A percentile compares a stretch with the other conserved stretches of the same genome.
phyloP scores from a whole-genome alignment of 1,140 invertebrate species.

The Cephus cinctus region DNA sequence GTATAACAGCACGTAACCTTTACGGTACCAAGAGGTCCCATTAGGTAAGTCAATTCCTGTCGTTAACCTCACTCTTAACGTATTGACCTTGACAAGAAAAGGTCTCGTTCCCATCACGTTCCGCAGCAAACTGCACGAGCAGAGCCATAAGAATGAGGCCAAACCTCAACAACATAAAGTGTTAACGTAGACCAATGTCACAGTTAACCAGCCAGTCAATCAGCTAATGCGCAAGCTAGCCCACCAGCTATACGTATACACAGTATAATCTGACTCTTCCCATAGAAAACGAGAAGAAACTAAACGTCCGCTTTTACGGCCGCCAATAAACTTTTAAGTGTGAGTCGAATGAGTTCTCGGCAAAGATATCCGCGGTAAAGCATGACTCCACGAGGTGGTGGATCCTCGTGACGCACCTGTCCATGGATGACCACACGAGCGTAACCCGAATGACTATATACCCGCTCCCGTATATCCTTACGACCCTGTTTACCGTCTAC shows the following conservation, averaged over 20 bases:
- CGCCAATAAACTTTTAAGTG: constrained; percentile 58
- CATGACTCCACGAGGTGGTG: constrained; percentile 13
- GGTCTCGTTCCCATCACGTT: no score
- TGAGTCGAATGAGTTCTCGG: constrained; percentile 49
- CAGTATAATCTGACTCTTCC: neutral
- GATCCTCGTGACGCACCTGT: constrained; percentile 7
- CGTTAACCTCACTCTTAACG: no score
- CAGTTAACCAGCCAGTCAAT: constrained; percentile 9
- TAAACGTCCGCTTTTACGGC: constrained; percentile 52
- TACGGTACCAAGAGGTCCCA: no score
- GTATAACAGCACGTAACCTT: no score
- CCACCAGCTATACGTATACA: constrained; percentile 26
- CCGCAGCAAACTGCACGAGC: no score
- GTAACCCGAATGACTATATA: constrained; percentile 19
- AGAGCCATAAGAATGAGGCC: no score
- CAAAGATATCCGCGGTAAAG: constrained; percentile 16
- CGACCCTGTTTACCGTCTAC: neutral
- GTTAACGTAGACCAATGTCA: no score
- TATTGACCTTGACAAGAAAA: no score
- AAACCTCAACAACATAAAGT: no score
- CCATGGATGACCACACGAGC: constrained; percentile 6
- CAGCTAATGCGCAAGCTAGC: constrained; percentile 27
- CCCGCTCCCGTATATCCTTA: no score
- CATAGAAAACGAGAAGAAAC: constrained; percentile 46
- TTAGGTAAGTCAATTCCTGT: no score